Evolutionary conservation across 2,888 invertebrate genomes (phyloP).

Genomic region (Synanthedon andrenaeformis): DNA sequence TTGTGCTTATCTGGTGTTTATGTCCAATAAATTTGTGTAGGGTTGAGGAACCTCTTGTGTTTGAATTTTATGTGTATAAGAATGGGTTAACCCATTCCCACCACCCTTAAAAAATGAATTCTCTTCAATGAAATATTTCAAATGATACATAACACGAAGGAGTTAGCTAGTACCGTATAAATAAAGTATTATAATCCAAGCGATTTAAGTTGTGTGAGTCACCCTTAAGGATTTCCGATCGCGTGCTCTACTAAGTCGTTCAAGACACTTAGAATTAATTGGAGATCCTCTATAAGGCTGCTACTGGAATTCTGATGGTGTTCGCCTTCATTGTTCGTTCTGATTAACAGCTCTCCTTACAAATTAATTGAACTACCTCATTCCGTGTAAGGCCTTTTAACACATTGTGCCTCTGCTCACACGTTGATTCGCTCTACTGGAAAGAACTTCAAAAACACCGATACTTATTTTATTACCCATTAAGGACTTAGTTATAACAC

Average conservation of each 20-base stretch:
- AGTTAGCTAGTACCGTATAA: too few relatives aligned
- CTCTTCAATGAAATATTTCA: too few relatives aligned
- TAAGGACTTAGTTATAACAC: background rate
- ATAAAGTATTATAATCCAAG: background rate
- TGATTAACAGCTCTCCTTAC: conserved; percentile 19
- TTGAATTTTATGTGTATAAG: too few relatives aligned
- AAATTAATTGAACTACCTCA: conserved; percentile 22
- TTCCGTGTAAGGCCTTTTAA: background rate
- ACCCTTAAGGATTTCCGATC: background rate
- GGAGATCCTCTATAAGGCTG: conserved; percentile 27
- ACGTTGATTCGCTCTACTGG: background rate
- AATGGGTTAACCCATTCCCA: too few relatives aligned
- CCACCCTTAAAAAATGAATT: too few relatives aligned
- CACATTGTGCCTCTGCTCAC: background rate
- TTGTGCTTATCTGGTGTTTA: too few relatives aligned
- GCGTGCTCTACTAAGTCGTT: conserved; percentile 19
- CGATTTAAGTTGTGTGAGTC: background rate
- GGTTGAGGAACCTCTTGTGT: too few relatives aligned
- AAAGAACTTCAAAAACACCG: background rate
- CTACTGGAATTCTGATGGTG: conserved; percentile 18
- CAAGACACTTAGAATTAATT: conserved; percentile 30
- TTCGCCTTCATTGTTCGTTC: conserved; percentile 22
- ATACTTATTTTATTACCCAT: background rate
- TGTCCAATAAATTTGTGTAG: too few relatives aligned
- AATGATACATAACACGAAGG: too few relatives aligned